Evolutionary conservation across 2,113 vertebrate species (phyloP).

Genomic region (Macquaria australasica): DNA sequence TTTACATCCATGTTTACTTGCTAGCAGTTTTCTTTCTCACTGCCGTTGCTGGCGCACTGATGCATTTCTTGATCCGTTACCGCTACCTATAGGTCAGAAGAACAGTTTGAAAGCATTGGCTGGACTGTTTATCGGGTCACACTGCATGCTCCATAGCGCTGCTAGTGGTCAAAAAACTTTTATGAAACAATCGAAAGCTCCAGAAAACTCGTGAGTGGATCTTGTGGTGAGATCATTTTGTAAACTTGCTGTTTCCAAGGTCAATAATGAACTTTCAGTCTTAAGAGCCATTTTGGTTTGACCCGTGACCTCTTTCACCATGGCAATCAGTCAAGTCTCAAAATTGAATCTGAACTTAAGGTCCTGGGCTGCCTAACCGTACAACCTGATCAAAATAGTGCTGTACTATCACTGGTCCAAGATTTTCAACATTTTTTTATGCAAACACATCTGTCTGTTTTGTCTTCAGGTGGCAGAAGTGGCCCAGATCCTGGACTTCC

Average conservation of each 20-base stretch:
- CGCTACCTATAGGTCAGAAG: neutral
- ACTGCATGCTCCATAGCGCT: neutral
- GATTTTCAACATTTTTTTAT: neutral
- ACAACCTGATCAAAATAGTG: neutral
- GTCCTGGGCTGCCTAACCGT: too few relatives aligned
- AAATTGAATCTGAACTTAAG: neutral
- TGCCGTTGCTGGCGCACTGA: too few relatives aligned
- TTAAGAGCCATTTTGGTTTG: neutral
- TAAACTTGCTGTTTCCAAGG: neutral
- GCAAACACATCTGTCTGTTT: slow-evolving; percentile 1
- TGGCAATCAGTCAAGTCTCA: neutral
- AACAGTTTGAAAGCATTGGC: neutral
- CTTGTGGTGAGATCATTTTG: neutral
- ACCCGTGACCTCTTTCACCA: neutral
- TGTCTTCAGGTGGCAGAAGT: slow-evolving; percentile 83
- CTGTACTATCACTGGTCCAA: neutral
- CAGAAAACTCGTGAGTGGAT: neutral
- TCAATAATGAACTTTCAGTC: neutral
- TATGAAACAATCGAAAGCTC: neutral
- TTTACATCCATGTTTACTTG: too few relatives aligned
- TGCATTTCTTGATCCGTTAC: too few relatives aligned
- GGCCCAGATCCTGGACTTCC: slow-evolving; percentile 97
- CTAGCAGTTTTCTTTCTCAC: too few relatives aligned
- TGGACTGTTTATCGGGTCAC: neutral
- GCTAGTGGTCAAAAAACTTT: too few relatives aligned